Evolutionary conservation across 2,113 vertebrate species (phyloP).

Genomic region (Charadrius vociferus): DNA sequence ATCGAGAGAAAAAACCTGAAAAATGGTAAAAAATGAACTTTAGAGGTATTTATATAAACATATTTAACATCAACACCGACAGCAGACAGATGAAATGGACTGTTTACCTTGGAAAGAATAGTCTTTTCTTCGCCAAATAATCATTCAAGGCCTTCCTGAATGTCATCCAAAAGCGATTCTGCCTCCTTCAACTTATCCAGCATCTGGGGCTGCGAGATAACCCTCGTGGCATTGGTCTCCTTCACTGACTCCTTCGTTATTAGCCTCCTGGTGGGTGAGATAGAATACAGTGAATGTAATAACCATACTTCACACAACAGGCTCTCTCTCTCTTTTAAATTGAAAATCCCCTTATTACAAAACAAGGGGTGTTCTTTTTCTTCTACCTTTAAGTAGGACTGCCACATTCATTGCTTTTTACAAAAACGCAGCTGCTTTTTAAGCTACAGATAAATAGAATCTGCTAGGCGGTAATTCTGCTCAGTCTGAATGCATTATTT

Average conservation of each 20-base stretch:
- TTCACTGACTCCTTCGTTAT: conserved; percentile 81
- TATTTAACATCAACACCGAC: conserved; percentile 59
- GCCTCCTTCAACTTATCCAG: conserved; percentile 79
- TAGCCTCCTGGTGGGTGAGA: conserved; percentile 85
- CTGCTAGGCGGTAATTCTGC: conserved; percentile 77
- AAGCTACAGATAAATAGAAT: conserved; percentile 86
- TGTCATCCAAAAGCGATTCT: conserved; percentile 79
- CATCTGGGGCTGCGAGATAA: conserved; percentile 84
- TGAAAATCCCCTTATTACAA: conserved; percentile 87
- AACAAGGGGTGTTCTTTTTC: conserved; percentile 85
- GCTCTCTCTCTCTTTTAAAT: conserved; percentile 80
- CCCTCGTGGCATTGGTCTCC: conserved; percentile 77
- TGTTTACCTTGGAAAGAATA: conserved; percentile 83
- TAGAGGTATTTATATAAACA: conserved; percentile 57
- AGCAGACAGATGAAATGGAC: conserved; percentile 67
- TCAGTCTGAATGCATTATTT: conserved; percentile 82
- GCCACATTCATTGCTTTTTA: conserved; percentile 83
- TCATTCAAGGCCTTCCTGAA: conserved; percentile 79
- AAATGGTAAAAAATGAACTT: conserved; percentile 61
- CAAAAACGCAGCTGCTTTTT: conserved; percentile 85
- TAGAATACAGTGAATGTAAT: conserved; percentile 85
- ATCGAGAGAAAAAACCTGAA: conserved; percentile 45
- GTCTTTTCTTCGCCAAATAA: conserved; percentile 77
- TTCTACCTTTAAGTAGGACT: conserved; percentile 82
- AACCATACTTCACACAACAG: conserved; percentile 84